A percentile compares a stretch with the other conserved stretches of the same genome.
Evolutionary conservation across 2,888 invertebrate genomes (phyloP).

Genomic region (Mythimna albipuncta): DNA sequence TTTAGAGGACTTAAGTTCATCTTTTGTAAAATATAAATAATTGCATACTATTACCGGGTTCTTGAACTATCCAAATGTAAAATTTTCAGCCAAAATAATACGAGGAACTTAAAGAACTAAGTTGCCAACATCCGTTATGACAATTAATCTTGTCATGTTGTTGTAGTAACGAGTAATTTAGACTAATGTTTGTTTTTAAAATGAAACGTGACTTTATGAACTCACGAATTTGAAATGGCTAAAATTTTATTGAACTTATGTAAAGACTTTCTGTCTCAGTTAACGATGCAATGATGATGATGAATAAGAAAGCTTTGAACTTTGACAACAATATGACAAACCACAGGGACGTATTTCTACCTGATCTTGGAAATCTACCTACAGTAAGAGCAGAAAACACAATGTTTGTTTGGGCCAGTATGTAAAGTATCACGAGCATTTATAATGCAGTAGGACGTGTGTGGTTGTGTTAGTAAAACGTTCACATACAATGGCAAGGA

Average conservation of each 20-base stretch:
- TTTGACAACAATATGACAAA: constrained; percentile 6
- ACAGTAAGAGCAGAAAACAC: constrained; percentile 4
- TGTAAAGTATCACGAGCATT: constrained; percentile 40
- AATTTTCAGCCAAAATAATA: neutral
- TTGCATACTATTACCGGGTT: constrained; percentile 12
- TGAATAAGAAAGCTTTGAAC: constrained; percentile 25
- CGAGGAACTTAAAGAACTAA: neutral
- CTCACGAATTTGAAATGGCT: constrained; percentile 33
- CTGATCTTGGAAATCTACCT: neutral
- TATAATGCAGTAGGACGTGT: constrained; percentile 45
- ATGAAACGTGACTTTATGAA: constrained; percentile 45
- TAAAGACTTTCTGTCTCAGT: neutral
- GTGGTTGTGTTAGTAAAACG: constrained; percentile 69
- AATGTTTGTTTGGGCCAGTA: constrained; percentile 21
- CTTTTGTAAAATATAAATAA: constrained; percentile 11
- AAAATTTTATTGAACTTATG: constrained; percentile 18
- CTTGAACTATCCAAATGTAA: constrained; percentile 20
- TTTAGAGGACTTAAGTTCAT: constrained; percentile 32
- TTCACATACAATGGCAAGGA: constrained; percentile 73
- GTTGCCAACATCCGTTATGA: constrained; percentile 24
- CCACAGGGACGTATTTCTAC: neutral
- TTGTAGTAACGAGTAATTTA: constrained; percentile 30
- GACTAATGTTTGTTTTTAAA: constrained; percentile 31
- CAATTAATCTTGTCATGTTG: constrained; percentile 28
- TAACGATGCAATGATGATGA: constrained; percentile 23